Evolutionary conservation across 2,797 vertebrate species (phyloP).

Genomic region (Chiroxiphia lanceolata): DNA sequence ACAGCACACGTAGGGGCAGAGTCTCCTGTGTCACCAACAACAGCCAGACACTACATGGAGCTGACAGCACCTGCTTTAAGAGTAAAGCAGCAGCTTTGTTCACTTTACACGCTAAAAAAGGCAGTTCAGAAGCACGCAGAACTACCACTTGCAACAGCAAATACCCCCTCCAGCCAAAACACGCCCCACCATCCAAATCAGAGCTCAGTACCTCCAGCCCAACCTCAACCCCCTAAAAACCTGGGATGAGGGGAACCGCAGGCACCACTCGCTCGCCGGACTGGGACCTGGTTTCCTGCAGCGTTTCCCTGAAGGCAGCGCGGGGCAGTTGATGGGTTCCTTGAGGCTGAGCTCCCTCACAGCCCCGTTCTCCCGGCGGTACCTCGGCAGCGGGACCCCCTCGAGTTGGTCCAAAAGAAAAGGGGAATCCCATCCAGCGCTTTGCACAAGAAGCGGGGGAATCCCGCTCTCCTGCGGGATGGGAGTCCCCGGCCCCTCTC

Average conservation of each 20-base stretch:
- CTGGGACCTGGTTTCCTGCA: neutral
- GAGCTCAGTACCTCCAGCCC: neutral
- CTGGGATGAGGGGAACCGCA: fast-evolving
- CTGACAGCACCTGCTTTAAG: fast-evolving
- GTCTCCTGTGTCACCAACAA: neutral
- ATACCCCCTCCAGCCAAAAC: neutral
- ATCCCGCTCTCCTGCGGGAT: fast-evolving
- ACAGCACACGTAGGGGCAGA: fast-evolving
- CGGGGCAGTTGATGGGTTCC: fast-evolving
- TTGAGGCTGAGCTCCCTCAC: neutral
- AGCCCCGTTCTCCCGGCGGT: fast-evolving
- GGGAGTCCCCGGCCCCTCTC: fast-evolving
- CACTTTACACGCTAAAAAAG: fast-evolving
- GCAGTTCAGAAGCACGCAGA: neutral
- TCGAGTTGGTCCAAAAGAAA: neutral
- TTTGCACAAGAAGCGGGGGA: fast-evolving
- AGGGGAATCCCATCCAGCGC: fast-evolving
- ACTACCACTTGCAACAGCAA: neutral
- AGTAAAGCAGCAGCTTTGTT: fast-evolving
- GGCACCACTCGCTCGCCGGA: neutral
- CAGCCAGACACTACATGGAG: fast-evolving
- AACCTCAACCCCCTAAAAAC: neutral
- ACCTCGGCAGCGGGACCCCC: neutral
- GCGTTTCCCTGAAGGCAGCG: too few species aligned
- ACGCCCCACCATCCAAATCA: fast-evolving